phyloP scores from a whole-genome alignment of 2,888 invertebrate species.

The Drosophila longiperda region DNA sequence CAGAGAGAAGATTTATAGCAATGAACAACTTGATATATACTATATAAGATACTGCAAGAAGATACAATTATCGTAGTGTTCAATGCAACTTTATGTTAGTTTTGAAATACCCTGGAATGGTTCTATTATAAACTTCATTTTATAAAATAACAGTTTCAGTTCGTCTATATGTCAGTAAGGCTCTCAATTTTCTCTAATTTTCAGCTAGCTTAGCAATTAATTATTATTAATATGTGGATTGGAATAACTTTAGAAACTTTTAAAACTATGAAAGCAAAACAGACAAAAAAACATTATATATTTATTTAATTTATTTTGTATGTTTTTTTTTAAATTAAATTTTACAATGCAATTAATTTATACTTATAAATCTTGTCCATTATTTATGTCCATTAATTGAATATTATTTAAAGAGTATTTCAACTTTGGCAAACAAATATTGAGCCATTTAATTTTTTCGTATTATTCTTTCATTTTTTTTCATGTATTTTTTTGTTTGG shows the following conservation, averaged over 20 bases:
- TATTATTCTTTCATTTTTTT: slow-evolving; percentile 8
- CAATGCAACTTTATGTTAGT: neutral
- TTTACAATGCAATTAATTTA: neutral
- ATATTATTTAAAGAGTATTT: slow-evolving; percentile 6
- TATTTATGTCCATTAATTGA: neutral
- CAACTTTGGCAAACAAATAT: neutral
- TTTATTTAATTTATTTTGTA: neutral
- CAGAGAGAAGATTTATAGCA: slow-evolving; percentile 17
- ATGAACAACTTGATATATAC: slow-evolving; percentile 11
- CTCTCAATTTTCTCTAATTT: neutral
- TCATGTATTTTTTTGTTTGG: slow-evolving; percentile 10
- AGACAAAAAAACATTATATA: no score
- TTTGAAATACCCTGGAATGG: neutral
- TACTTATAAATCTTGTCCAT: neutral
- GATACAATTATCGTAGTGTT: neutral
- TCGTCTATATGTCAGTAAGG: neutral
- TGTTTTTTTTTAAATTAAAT: neutral
- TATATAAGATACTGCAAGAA: neutral
- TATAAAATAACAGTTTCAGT: neutral
- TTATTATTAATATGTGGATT: neutral
- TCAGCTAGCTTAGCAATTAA: neutral
- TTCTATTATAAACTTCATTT: neutral
- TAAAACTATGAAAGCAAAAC: neutral
- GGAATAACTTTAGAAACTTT: neutral
- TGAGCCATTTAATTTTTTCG: slow-evolving; percentile 4